Evolutionary conservation across 35 echinoderm and acorn worm genomes (phyloP), one percentile per base, ranked within the genome.

Genomic region (Ptychodera flava): DNA sequence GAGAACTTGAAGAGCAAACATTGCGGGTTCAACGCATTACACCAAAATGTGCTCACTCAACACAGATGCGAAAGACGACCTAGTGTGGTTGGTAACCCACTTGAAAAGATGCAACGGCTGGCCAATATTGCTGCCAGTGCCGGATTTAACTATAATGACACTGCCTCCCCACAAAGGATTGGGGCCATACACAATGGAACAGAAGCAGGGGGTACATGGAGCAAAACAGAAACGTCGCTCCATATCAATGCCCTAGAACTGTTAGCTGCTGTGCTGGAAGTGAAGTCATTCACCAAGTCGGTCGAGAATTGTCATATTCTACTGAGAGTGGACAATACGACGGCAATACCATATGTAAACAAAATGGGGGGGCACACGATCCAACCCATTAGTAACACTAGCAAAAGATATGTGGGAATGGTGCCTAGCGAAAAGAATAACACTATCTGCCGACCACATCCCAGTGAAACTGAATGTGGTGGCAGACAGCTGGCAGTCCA

Each of bases 191-290:
- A 33, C 16, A 28, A 80, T 30, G 77, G n/a, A 1, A 36, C 15
- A 16, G 1, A 30, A 16, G 80, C 37, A 33, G 86, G 86, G 31
- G 86, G 86, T 31, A 29, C 31, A 79, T 87, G 64, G 76, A 10
- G 29, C 16, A 84, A 31, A 28, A 78, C 45, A 82, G 85, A 85
- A 28, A 14, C 12, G 34, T 1, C 15, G 82, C 16, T 16, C 75
- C 86, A 87, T 30, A 87, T 87, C 6, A 87, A 87, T 87, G 14
- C 1, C 31, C 28, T 87, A 80, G 77, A 78, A 80, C 32, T 80
- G 75, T 16, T 80, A 33, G 86, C 86, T 1, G 31, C 33, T 34
- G 22, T 28, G 22, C 30, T 87, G 1, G 75, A 64, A 31, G 28
- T 87, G n/a, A 15, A 33, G 33, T 30, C 86, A 31, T 87, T 15